These are phyloP conservation scores for Melitaea athalia DNA, from an alignment of 2,888 invertebrate species.

Conservation along the genomic window DNA sequence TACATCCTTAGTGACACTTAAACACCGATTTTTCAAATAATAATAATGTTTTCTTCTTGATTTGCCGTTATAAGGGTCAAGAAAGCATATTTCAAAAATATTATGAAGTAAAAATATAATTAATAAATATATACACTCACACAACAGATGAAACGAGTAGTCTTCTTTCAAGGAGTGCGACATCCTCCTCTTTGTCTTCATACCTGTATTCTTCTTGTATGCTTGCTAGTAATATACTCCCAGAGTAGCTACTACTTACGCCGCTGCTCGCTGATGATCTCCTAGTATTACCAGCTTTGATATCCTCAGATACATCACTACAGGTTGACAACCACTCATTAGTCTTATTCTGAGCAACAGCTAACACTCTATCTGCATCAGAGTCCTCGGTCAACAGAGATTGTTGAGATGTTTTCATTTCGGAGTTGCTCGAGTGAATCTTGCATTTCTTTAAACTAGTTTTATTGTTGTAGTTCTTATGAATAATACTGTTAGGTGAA, in stretches of 20 bases:
- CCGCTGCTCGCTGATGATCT: conserved; percentile 75
- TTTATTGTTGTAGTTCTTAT: conserved; percentile 69
- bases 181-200: conserved; percentile 86
- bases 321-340: conserved; percentile 67
- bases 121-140: conserved; percentile 64
- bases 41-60: no score
- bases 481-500: conserved; percentile 67
- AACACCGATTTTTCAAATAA: no score
- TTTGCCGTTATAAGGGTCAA: no score
- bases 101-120: not conserved
- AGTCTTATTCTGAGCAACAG: conserved; percentile 67
- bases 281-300: conserved; percentile 60
- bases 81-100: no score
- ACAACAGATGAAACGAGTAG: conserved; percentile 77
- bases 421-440: conserved; percentile 12
- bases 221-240: conserved; percentile 77
- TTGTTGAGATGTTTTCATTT: conserved; percentile 30
- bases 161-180: conserved; percentile 86
- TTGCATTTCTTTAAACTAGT: conserved; percentile 56
- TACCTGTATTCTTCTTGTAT: conserved; percentile 89
- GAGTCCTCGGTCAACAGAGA: conserved; percentile 53
- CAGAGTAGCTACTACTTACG: conserved; percentile 69
- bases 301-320: conserved; percentile 46
- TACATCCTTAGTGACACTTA: no score
- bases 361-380: conserved; percentile 63